Conservation (phyloP, 2,888 invertebrate genomes). For the Monochamus alternatus region DNA sequence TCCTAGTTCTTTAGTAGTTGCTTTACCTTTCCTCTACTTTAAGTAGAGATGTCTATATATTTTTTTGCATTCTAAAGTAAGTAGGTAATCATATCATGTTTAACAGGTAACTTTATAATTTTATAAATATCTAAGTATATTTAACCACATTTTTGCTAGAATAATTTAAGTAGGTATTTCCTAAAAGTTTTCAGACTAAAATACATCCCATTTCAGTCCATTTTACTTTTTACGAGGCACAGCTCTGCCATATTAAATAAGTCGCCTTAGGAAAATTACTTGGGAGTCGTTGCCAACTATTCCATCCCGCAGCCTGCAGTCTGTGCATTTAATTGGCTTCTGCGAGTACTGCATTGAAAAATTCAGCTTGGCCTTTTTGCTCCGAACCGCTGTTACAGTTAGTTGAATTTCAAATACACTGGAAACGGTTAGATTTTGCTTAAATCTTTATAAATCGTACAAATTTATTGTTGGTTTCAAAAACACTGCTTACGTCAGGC, state of each 20-base stretch:
- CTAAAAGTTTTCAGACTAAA: neutral
- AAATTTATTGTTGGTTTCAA: too few species aligned
- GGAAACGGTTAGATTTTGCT: neutral
- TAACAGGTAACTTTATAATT: too few species aligned
- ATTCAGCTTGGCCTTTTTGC: neutral
- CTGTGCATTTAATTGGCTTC: slow-evolving; percentile 16
- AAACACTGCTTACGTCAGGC: too few species aligned
- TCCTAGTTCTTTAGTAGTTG: too few species aligned
- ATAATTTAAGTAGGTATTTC: too few species aligned
- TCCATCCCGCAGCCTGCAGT: slow-evolving; percentile 3
- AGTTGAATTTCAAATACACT: neutral
- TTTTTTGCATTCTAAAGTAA: too few species aligned
- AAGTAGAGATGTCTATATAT: too few species aligned
- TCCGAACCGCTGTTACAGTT: neutral
- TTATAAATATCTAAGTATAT: too few species aligned
- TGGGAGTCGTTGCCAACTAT: slow-evolving; percentile 10
- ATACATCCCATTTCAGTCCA: neutral
- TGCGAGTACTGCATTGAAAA: slow-evolving; percentile 3
- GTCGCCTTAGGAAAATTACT: slow-evolving; percentile 13
- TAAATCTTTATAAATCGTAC: neutral
- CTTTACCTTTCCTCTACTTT: too few species aligned
- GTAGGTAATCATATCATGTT: too few species aligned
- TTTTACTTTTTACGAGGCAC: neutral
- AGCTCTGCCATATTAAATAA: slow-evolving; percentile 1
- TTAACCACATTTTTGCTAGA: too few species aligned